Conservation (phyloP, 1,140 invertebrate genomes). For the Ectropis grisescens region DNA sequence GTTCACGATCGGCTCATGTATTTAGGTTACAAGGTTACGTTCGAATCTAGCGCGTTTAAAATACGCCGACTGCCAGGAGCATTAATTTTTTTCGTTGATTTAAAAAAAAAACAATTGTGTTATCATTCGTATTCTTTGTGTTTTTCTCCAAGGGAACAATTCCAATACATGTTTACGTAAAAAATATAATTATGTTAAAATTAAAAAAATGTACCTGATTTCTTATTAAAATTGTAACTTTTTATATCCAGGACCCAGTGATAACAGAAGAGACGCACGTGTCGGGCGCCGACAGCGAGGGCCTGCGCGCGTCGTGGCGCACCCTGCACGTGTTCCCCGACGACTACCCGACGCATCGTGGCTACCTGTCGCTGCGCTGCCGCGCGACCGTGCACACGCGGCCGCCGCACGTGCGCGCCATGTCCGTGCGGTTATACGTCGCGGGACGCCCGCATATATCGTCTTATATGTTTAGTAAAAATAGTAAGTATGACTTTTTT, state of each 20-base stretch:
- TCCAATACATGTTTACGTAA: background rate
- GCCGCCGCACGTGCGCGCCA: constrained; percentile 38
- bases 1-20: too few relatives aligned
- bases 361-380: constrained; percentile 45
- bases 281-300: constrained; percentile 49
- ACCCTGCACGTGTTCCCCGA: constrained; percentile 48
- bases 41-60: too few relatives aligned
- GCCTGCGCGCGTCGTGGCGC: constrained; percentile 49
- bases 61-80: too few relatives aligned
- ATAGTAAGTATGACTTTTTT: constrained; percentile 45
- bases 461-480: constrained; percentile 60
- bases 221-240: background rate
- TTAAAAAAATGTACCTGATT: too few relatives aligned
- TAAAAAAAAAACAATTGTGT: too few relatives aligned
- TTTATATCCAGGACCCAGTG: constrained; percentile 33
- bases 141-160: background rate
- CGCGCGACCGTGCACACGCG: constrained; percentile 37
- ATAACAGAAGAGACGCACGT: constrained; percentile 40
- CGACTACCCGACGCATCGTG: constrained; percentile 49
- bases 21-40: too few relatives aligned
- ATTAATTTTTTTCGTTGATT: too few relatives aligned
- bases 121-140: too few relatives aligned
- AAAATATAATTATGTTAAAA: too few relatives aligned
- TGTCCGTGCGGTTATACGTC: constrained; percentile 54
- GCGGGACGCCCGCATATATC: constrained; percentile 53